These are phyloP conservation scores for Huso huso DNA, from an alignment of 2,797 vertebrate species.

Conservation along the genomic window DNA sequence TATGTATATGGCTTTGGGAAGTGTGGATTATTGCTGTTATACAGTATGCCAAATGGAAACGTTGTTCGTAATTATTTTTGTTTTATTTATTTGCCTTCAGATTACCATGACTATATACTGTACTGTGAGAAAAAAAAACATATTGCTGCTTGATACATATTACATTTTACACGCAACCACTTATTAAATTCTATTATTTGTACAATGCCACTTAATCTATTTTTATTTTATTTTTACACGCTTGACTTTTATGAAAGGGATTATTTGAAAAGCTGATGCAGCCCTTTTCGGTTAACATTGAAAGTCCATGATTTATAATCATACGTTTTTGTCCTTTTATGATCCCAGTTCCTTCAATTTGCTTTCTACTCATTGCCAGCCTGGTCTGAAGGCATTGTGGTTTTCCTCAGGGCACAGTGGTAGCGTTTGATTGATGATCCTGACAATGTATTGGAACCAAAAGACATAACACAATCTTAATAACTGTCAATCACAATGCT, in stretches of 20 bases:
- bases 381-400: slow-evolving; percentile 54
- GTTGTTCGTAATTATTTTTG: too few relatives aligned
- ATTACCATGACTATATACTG: too few relatives aligned
- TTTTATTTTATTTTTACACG: too few relatives aligned
- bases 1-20: too few relatives aligned
- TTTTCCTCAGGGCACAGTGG: slow-evolving; percentile 51
- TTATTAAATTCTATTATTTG: too few relatives aligned
- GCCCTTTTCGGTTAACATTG: slow-evolving; percentile 36
- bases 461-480: slow-evolving; percentile 29
- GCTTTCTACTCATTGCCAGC: slow-evolving; percentile 41
- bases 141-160: too few relatives aligned
- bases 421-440: slow-evolving; percentile 60
- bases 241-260: slow-evolving; percentile 24
- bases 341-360: slow-evolving; percentile 39
- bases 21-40: too few relatives aligned
- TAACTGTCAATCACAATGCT: slow-evolving; percentile 21
- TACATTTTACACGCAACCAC: too few relatives aligned
- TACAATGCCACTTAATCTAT: too few relatives aligned
- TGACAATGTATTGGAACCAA: slow-evolving; percentile 47
- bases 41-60: too few relatives aligned
- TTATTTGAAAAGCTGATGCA: slow-evolving; percentile 15
- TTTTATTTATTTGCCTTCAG: too few relatives aligned
- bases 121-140: too few relatives aligned
- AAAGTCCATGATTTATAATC: slow-evolving; percentile 45
- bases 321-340: slow-evolving; percentile 36